Evolutionary conservation across 2,797 vertebrate genomes (phyloP), one percentile per base, ranked within the genome.

Genomic region (Geotrypetes seraphini): DNA sequence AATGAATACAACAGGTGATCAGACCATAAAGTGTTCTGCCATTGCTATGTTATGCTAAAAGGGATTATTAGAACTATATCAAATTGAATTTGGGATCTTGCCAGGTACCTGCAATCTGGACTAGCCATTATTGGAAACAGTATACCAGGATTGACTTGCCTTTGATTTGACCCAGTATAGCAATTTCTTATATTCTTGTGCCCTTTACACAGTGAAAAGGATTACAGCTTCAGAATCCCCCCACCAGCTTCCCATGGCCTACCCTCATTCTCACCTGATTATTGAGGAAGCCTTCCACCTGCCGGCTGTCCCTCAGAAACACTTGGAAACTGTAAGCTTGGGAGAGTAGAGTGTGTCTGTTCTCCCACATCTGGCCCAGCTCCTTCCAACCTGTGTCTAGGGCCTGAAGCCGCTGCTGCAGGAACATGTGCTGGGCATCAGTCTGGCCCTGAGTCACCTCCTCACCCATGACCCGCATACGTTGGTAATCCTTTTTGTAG

Each of bases 361-460:
- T 90, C 68, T 97, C 92, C 93, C 95, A 97, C 88, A 92, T 92
- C 41, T 83, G 70, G 11, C 86, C 83, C 57, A 97, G 69, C 57
- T 97, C 90, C 4, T 92, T 84, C 95, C 95, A 98, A 41, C 90
- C 92, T 0, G 87, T 90, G 29, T 93, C 92, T 42, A 97, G 63
- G 0, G 91, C 86, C 42, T 97, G 88, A 11, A 98, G 78, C 16
- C 95, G 83, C 71, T 90, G 92, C 5, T 79, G 86, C 31, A 98
- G 65, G 60, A 92, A 88, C 77, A 90, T 83, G 58, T 90, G 52
- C 64, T 96, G 93, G 24, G 87, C 69, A 33, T 97, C 93, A 0
- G 85, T 87, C 58, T 92, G 89, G 32, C 87, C 94, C n/a, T 57
- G 81, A 16, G 90, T 94, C 65, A 96, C 89, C 59, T 91, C 89